Conservation (phyloP, 2,888 invertebrate genomes). For the Brenthis daphne region DNA sequence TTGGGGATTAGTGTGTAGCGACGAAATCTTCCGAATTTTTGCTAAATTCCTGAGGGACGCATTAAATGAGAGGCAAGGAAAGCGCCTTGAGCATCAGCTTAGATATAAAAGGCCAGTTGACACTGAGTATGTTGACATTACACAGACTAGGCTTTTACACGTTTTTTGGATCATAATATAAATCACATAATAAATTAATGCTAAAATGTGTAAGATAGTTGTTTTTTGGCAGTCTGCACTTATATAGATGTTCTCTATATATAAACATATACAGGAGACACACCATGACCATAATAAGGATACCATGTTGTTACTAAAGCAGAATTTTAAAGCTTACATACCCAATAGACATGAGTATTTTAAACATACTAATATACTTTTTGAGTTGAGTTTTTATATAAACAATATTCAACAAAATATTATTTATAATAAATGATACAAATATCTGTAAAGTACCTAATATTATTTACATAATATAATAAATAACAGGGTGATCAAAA, state of each 20-base stretch:
- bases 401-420: too few relatives aligned
- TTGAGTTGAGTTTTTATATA: too few relatives aligned
- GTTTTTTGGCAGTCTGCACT: neutral
- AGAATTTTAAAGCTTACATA: too few relatives aligned
- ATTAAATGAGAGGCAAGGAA: conserved; percentile 34
- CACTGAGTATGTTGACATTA: conserved; percentile 18
- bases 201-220: neutral
- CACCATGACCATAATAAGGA: too few relatives aligned
- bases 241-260: too few relatives aligned
- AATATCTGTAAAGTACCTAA: too few relatives aligned
- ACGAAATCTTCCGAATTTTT: conserved; percentile 33
- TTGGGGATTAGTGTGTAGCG: conserved; percentile 29
- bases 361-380: too few relatives aligned
- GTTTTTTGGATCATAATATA: conserved; percentile 5
- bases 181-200: conserved; percentile 7
- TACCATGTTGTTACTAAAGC: too few relatives aligned
- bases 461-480: conserved; percentile 4
- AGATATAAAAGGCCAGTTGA: conserved; percentile 32
- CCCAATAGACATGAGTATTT: too few relatives aligned
- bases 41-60: conserved; percentile 35
- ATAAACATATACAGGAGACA: too few relatives aligned
- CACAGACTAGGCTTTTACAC: conserved; percentile 2
- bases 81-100: conserved; percentile 34
- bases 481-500: conserved; percentile 9
- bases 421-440: too few relatives aligned